Evolutionary conservation across 2,888 invertebrate species (phyloP).

Genomic region (Leucophora obtusa): DNA sequence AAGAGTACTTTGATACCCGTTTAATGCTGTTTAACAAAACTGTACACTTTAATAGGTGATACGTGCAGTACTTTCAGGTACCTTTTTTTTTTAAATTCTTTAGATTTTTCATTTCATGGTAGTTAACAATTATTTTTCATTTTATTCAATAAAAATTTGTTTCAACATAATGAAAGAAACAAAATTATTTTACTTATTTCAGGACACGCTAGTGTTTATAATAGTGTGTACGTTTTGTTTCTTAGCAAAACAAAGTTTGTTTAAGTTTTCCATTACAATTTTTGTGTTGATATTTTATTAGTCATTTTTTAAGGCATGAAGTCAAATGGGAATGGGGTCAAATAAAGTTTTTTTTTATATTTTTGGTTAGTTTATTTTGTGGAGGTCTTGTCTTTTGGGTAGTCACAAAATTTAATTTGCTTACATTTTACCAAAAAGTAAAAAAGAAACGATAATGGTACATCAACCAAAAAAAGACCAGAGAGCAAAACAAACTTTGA

Average conservation of each 20-base stretch:
- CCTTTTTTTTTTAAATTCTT: too few relatives aligned
- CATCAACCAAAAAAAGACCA: constrained; percentile 9
- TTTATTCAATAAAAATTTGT: too few relatives aligned
- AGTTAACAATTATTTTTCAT: too few relatives aligned
- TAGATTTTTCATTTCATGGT: too few relatives aligned
- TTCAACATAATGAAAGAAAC: too few relatives aligned
- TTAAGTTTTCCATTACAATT: constrained; percentile 33
- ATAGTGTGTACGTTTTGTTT: constrained; percentile 4
- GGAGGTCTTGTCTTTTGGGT: constrained; percentile 33
- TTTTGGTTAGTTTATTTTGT: constrained; percentile 44
- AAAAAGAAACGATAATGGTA: constrained; percentile 3
- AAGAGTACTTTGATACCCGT: too few relatives aligned
- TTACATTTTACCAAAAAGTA: constrained; percentile 31
- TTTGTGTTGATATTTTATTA: constrained; percentile 25
- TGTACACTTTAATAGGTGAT: too few relatives aligned
- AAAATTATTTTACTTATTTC: neutral
- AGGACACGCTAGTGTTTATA: neutral
- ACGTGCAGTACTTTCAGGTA: too few relatives aligned
- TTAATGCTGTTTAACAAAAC: too few relatives aligned
- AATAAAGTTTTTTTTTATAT: constrained; percentile 43
- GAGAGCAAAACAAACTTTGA: constrained; percentile 28
- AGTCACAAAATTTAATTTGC: constrained; percentile 52
- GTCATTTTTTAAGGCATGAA: constrained; percentile 23
- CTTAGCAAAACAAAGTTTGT: constrained; percentile 26
- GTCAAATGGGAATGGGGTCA: constrained; percentile 44